Evolutionary conservation across 2,113 vertebrate genomes (phyloP), one percentile per base, ranked within the genome.

Genomic region (Illadopsis cleaveri): DNA sequence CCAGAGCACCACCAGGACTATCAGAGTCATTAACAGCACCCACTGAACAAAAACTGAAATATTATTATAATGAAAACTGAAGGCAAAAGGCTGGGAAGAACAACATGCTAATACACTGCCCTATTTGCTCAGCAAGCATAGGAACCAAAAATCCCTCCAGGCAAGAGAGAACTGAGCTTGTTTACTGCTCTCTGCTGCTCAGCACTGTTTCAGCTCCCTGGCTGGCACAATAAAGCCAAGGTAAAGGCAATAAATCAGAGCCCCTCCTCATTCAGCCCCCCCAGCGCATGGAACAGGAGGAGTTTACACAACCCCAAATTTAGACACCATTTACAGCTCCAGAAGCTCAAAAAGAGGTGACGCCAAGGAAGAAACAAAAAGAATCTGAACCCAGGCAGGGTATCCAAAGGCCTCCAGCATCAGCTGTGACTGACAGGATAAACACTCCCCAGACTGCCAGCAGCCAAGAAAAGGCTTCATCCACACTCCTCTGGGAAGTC

Each of bases 371-470:
- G 24, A 33, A 86, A 65, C 18, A 51, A 56, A 75, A 53, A 40
- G 61, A 82, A 48, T 20, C 23, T 27, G 69, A 57, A 70, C 1
- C 12, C 40, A 73, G 13, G 2, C 28, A 28, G 38, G 11, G 27
- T 19, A 28, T 33, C 47, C 38, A 31, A 77, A 70, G 22, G 69
- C 51, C 25, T 28, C 5, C 1, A 54, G 40, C 47, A 84, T 85
- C 97, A 97, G 97, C 96, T 97, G 96, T 65, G 92, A 82, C 61
- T 76, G 94, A 82, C 90, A 24, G 50, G 71, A 75, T 15, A 60
- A 93, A 95, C 75, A 73, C 78, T 31, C 64, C 81, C 84, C 37
- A 35, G 15, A 75, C 13, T 78, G 82, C 48, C 85, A 87, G n/a
- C 10, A 58, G 56, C 48, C 58, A 76, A 24, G 65, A 42, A 83